Conservation (phyloP, 2,888 invertebrate species). For the Xestia ashworthii region DNA sequence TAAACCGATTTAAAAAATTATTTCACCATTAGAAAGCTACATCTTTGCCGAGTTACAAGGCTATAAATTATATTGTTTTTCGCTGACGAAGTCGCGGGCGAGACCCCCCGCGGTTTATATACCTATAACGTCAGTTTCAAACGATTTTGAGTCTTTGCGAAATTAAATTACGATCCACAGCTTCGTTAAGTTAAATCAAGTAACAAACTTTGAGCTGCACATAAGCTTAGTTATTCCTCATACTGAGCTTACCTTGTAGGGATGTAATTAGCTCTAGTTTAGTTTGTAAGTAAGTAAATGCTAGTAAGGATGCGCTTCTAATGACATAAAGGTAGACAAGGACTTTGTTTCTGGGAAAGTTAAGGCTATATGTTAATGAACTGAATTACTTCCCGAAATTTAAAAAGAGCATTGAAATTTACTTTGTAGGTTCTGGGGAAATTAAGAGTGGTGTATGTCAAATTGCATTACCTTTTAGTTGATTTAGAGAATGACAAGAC, state of each 20-base stretch:
- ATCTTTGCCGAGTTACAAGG: too few relatives aligned
- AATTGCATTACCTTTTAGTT: not conserved
- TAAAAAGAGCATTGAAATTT: not conserved
- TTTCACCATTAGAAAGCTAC: too few relatives aligned
- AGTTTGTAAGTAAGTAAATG: conserved; percentile 22
- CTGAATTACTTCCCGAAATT: not conserved
- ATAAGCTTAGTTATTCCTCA: conserved; percentile 13
- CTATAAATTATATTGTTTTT: too few relatives aligned
- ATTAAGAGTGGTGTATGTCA: not conserved
- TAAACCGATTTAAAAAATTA: too few relatives aligned
- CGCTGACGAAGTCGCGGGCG: too few relatives aligned
- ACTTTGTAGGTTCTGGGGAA: not conserved
- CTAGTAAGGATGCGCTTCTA: conserved; percentile 6
- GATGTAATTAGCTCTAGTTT: conserved; percentile 32
- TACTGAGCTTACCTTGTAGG: conserved; percentile 4
- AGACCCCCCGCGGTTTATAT: too few relatives aligned
- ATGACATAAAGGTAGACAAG: not conserved
- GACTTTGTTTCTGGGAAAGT: not conserved
- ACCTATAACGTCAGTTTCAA: not conserved
- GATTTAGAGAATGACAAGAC: too few relatives aligned
- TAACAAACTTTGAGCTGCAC: conserved; percentile 10
- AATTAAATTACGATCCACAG: not conserved
- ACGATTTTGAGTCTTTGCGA: not conserved
- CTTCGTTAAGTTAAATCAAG: not conserved
- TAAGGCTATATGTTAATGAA: not conserved